Evolutionary conservation across 2,797 vertebrate genomes (phyloP).

Genomic region (Gadopsis marmoratus): DNA sequence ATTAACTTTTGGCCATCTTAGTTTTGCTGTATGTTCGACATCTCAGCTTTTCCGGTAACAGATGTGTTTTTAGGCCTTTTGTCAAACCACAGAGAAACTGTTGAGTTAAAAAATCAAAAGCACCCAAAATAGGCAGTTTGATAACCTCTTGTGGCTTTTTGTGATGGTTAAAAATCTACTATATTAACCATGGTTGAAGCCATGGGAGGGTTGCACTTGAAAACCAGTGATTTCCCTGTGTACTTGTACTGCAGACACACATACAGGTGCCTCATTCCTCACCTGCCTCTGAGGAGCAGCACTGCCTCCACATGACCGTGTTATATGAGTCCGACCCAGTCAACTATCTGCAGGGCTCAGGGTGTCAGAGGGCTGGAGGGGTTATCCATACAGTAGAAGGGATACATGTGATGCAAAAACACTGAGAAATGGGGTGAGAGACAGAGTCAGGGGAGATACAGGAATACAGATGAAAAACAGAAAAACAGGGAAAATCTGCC

Average conservation of each 20-base stretch:
- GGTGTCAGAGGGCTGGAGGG: conserved; percentile 61
- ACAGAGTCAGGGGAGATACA: conserved; percentile 2
- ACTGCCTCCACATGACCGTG: conserved; percentile 53
- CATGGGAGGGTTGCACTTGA: not conserved
- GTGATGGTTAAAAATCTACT: not conserved
- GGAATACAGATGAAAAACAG: conserved; percentile 45
- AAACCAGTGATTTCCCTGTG: not conserved
- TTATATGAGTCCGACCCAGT: conserved; percentile 69
- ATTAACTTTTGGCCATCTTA: not conserved
- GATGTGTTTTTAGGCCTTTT: not conserved
- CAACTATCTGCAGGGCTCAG: conserved; percentile 68
- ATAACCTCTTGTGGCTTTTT: not conserved
- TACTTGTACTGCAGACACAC: conserved; percentile 26
- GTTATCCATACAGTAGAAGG: conserved; percentile 28
- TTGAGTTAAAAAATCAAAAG: not conserved
- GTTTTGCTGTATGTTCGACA: not conserved
- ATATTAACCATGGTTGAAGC: not conserved
- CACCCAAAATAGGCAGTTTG: not conserved
- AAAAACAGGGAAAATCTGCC: conserved; percentile 28
- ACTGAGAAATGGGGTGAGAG: not conserved
- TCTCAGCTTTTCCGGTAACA: not conserved
- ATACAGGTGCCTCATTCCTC: conserved; percentile 74
- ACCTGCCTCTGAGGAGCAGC: conserved; percentile 68
- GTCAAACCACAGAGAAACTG: not conserved
- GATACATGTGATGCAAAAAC: conserved; percentile 35